Percentiles rank a stretch among this genome's conserved stretches.
These are phyloP conservation scores for Numenius phaeopus DNA, from an alignment of 2,797 vertebrate genomes.

Conservation along the genomic window DNA sequence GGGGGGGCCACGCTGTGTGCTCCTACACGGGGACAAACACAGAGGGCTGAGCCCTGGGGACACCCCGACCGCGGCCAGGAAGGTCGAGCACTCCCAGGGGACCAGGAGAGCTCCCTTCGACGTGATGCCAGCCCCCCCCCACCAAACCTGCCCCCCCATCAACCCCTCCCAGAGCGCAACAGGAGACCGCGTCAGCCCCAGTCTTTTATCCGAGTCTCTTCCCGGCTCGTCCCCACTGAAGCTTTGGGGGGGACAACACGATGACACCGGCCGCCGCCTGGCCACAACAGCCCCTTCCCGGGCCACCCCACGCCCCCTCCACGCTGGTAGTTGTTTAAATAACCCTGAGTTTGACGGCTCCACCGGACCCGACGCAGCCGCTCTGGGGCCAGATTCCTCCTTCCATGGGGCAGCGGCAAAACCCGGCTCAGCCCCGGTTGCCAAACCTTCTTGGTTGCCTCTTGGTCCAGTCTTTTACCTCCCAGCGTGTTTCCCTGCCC, in stretches of 20 bases:
- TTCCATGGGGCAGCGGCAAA: rapidly evolving
- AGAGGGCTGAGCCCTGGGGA: background rate
- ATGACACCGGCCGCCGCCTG: background rate
- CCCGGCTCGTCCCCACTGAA: rapidly evolving
- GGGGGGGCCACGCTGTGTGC: background rate
- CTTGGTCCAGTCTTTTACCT: background rate
- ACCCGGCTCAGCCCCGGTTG: rapidly evolving
- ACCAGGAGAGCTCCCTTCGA: rapidly evolving
- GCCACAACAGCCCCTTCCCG: background rate
- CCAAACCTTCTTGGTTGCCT: background rate
- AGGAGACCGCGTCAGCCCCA: background rate
- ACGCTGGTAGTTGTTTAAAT: rapidly evolving
- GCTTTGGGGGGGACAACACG: background rate
- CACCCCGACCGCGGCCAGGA: background rate
- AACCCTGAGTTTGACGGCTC: background rate
- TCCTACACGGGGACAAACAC: rapidly evolving
- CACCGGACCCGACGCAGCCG: rapidly evolving
- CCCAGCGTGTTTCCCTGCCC: background rate
- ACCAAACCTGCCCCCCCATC: background rate
- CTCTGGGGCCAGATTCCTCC: background rate
- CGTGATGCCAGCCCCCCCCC: too few relatives aligned
- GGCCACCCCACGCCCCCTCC: background rate
- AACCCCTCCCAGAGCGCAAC: background rate
- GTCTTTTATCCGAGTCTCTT: background rate
- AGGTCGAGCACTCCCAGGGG: background rate